Percentiles rank a stretch among this genome's conserved stretches.
phyloP scores from a whole-genome alignment of 1,140 invertebrate genomes.

The Ceratitis capitata region DNA sequence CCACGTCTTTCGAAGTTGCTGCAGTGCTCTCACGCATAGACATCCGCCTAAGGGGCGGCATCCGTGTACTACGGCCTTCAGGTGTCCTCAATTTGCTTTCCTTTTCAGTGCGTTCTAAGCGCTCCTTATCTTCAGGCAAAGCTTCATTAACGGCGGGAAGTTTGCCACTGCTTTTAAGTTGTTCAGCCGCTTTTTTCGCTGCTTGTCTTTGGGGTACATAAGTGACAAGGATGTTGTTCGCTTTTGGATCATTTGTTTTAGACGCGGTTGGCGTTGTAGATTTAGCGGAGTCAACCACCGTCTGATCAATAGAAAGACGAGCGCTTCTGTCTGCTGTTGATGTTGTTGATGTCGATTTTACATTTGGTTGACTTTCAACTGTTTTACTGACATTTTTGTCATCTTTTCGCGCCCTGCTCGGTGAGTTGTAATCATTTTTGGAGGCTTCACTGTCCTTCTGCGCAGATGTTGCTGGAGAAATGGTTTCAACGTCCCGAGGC shows the following conservation, averaged over 20 bases:
- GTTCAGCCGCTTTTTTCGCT: constrained; percentile 89
- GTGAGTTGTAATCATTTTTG: constrained; percentile 8
- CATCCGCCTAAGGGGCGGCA: constrained; percentile 43
- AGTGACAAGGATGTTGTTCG: constrained; percentile 76
- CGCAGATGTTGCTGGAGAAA: background rate
- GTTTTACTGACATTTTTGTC: background rate
- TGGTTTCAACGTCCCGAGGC: constrained; percentile 29
- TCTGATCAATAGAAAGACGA: background rate
- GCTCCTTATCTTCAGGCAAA: constrained; percentile 38
- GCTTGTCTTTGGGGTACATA: constrained; percentile 90
- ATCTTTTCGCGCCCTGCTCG: background rate
- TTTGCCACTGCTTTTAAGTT: constrained; percentile 84
- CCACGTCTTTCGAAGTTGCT: constrained; percentile 48
- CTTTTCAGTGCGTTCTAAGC: constrained; percentile 32
- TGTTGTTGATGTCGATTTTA: constrained; percentile 41
- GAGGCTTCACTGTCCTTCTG: background rate
- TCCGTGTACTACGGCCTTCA: constrained; percentile 42
- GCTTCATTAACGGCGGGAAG: constrained; percentile 55
- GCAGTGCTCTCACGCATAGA: constrained; percentile 48
- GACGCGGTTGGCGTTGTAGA: background rate
- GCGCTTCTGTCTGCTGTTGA: background rate
- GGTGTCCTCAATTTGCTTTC: constrained; percentile 32
- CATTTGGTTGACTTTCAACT: background rate
- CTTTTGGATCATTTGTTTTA: constrained; percentile 67
- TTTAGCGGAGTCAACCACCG: background rate